phyloP scores from a whole-genome alignment of 2,888 invertebrate species.

The Drosophila prostipennis region DNA sequence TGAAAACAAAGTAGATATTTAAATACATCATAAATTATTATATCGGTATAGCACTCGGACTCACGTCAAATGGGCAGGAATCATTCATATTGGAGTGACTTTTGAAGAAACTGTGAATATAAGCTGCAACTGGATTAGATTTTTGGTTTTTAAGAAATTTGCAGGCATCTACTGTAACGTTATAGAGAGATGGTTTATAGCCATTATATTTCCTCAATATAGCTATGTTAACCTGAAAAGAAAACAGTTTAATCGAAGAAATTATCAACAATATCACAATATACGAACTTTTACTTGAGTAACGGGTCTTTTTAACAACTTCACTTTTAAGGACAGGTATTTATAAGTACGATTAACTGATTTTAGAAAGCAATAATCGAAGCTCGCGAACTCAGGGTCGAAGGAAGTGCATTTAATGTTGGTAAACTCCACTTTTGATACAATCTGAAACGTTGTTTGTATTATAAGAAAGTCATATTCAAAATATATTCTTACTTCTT shows the following conservation, averaged over 20 bases:
- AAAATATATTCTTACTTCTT: neutral
- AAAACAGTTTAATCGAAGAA: neutral
- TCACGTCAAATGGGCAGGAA: constrained; percentile 1
- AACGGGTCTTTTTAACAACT: neutral
- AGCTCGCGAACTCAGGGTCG: neutral
- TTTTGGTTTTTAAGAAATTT: neutral
- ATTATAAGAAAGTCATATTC: too few species aligned
- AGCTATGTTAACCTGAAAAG: neutral
- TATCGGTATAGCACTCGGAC: neutral
- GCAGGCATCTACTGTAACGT: neutral
- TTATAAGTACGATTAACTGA: neutral
- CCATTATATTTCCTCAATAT: neutral
- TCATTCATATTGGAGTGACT: neutral
- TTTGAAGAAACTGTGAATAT: neutral
- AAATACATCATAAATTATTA: too few species aligned
- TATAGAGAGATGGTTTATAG: neutral
- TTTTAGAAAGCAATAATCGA: neutral
- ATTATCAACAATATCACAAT: too few species aligned
- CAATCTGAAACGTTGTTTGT: neutral
- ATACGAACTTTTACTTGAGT: neutral
- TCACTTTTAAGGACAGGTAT: neutral
- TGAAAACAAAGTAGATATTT: neutral
- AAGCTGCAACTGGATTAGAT: neutral
- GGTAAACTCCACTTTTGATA: neutral
- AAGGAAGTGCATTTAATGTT: neutral